Percentiles rank a stretch among this genome's conserved stretches.
phyloP scores from a whole-genome alignment of 1,140 invertebrate genomes.

The Dendrolimus punctatus region DNA sequence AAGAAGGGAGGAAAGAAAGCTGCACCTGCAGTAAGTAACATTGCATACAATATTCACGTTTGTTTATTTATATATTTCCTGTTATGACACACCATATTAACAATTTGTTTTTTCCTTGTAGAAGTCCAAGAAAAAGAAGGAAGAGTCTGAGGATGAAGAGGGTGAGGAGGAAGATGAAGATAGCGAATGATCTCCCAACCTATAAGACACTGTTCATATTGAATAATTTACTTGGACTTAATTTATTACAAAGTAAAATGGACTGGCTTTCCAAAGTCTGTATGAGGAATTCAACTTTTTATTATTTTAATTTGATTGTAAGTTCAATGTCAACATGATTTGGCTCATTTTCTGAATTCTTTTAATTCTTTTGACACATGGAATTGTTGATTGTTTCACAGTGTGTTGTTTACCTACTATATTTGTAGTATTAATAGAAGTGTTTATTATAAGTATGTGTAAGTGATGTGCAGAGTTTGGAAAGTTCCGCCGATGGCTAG shows the following conservation, averaged over 20 bases:
- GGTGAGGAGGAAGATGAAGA: slow-evolving; percentile 68
- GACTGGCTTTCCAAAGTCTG: slow-evolving; percentile 70
- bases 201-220: slow-evolving; percentile 68
- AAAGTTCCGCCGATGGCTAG: slow-evolving; percentile 63
- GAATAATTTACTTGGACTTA: slow-evolving; percentile 73
- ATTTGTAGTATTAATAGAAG: slow-evolving; percentile 39
- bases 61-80: slow-evolving; percentile 3
- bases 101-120: slow-evolving; percentile 26
- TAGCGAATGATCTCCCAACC: slow-evolving; percentile 70
- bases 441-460: slow-evolving; percentile 28
- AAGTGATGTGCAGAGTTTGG: slow-evolving; percentile 58
- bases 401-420: slow-evolving; percentile 27
- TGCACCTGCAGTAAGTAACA: slow-evolving; percentile 55
- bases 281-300: slow-evolving; percentile 32
- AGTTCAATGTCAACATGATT: slow-evolving; percentile 21
- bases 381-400: slow-evolving; percentile 29
- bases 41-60: slow-evolving; percentile 1
- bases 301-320: slow-evolving; percentile 18
- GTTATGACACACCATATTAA: background rate
- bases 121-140: slow-evolving; percentile 73
- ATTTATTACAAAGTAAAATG: slow-evolving; percentile 71
- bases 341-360: slow-evolving; percentile 4
- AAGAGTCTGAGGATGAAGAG: slow-evolving; percentile 69
- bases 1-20: slow-evolving; percentile 67
- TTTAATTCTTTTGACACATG: slow-evolving; percentile 13